Evolutionary conservation across 1,140 invertebrate genomes (phyloP).

Genomic region (Drosophila subobscura): DNA sequence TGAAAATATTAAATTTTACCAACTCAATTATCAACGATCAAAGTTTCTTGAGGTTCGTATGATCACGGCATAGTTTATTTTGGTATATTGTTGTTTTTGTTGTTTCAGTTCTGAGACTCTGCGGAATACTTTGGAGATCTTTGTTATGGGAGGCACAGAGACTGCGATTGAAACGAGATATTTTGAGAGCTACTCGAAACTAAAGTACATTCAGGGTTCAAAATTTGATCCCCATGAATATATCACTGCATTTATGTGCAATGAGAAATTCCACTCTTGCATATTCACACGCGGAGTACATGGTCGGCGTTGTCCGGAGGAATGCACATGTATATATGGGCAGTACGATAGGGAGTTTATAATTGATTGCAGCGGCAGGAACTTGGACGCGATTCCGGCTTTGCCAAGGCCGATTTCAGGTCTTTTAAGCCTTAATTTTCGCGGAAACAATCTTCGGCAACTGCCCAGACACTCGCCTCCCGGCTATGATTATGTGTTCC

Average conservation of each 20-base stretch:
- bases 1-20: background rate
- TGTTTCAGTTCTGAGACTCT: slow-evolving; percentile 8
- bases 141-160: background rate
- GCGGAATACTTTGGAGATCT: background rate
- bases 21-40: background rate
- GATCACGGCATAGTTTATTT: no score
- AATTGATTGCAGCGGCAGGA: background rate
- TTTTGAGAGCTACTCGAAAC: slow-evolving; percentile 2
- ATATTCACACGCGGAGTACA: background rate
- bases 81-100: no score
- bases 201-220: slow-evolving; percentile 1
- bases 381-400: background rate
- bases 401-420: slow-evolving; percentile 7
- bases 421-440: background rate
- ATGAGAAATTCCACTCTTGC: background rate
- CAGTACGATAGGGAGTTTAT: background rate
- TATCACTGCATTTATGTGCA: slow-evolving; percentile 4
- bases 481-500: slow-evolving; percentile 1
- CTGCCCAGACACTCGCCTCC: background rate
- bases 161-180: background rate
- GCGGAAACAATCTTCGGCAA: background rate
- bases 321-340: slow-evolving; percentile 1
- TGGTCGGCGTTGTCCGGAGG: background rate
- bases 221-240: background rate
- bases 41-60: background rate